Evolutionary conservation across 2,888 invertebrate species (phyloP), one percentile per base, ranked within the genome.

Genomic region (Dexiosoma caninum): DNA sequence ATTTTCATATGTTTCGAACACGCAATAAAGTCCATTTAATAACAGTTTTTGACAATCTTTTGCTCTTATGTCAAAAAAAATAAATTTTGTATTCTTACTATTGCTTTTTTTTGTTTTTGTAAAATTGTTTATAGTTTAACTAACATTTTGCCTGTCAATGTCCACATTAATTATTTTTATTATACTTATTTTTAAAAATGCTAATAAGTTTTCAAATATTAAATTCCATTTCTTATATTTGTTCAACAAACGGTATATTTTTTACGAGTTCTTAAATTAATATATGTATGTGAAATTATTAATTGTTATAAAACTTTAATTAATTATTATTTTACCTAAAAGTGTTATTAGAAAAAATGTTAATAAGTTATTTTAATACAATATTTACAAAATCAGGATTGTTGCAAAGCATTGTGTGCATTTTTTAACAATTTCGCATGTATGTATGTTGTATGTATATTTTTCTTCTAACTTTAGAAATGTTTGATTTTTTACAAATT

Each of bases 351-450:
- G 10, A 49, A 64, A 64, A 57, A 27, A 40, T 10, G 21, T 21
- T 32, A 44, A 44, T 14, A 23, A 10, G 9, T 37, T 40, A 35
- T 32, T 70, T 55, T 35, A 55, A 46, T 60, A 78, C 49, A 67
- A 72, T 46, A 60, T 62, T 37, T 71, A 67, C 42, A 72, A 35
- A 60, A 72, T 55, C 21, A 46, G 21, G 27, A 27, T 53, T 60
- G 9, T 35, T 62, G 32, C 64, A 59, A 59, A 60, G 32, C 59
- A 30, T 30, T 64, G n/a, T 49, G 59, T 66, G 32, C 1, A 69
- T 40, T 46, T 64, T n/a, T 71, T 35, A 64, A 64, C 55, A 66
- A 74, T 30, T n/a, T n/a, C n/a, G n/a, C n/a, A n/a, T n/a, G n/a
- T n/a, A n/a, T n/a, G n/a, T n/a, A n/a, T n/a, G n/a, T n/a, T n/a